These are phyloP conservation scores for Mus caroli DNA, from an alignment of 2,797 vertebrate genomes.

Conservation along the genomic window DNA sequence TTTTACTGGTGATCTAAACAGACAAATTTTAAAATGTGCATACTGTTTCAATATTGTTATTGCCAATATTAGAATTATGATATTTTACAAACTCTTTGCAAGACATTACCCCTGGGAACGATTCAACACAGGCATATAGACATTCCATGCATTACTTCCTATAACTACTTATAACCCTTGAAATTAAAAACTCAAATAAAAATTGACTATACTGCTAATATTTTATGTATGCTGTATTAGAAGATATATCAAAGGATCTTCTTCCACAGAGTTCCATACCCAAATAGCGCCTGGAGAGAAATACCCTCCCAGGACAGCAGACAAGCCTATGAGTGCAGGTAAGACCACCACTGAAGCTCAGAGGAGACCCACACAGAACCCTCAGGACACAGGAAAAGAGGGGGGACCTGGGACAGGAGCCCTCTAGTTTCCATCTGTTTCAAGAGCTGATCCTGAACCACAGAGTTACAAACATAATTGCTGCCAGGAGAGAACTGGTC, in stretches of 20 bases:
- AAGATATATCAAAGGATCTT: neutral
- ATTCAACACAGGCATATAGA: neutral
- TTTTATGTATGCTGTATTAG: neutral
- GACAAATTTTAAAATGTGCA: neutral
- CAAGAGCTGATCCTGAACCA: no score
- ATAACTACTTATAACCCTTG: neutral
- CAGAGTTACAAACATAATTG: no score
- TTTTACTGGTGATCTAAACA: conserved; percentile 21
- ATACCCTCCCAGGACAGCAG: no score
- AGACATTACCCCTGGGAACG: neutral
- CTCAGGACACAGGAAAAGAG: no score
- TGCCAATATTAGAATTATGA: neutral
- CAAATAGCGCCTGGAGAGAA: no score
- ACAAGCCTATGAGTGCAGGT: no score
- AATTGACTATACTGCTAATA: neutral
- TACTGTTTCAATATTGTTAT: neutral
- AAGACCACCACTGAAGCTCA: no score
- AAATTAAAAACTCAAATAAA: neutral
- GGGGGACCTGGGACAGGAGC: no score
- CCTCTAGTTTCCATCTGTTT: no score
- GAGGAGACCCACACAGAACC: no score
- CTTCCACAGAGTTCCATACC: no score
- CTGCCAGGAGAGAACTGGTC: no score
- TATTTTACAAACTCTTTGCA: neutral
- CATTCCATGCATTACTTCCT: neutral